These are phyloP conservation scores for Calyptomena viridis DNA, from an alignment of 2,113 vertebrate species.

Conservation along the genomic window DNA sequence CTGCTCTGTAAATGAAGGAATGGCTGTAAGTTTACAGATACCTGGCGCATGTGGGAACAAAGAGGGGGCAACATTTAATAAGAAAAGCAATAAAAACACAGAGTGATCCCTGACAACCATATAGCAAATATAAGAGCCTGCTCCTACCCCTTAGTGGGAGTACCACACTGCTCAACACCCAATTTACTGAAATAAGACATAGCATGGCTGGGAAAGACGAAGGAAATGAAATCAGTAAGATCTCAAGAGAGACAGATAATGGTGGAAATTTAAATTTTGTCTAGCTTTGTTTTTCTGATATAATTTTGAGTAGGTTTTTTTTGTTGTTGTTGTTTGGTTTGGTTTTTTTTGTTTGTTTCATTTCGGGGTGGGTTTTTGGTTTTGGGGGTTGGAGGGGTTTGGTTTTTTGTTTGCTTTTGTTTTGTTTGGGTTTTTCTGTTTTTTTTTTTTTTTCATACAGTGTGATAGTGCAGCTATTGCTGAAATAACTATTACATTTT, in stretches of 20 bases:
- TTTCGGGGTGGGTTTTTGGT: too few species aligned
- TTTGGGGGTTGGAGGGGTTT: too few species aligned
- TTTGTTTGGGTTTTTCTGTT: background rate
- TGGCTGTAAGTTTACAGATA: background rate
- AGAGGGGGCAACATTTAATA: background rate
- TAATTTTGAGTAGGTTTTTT: background rate
- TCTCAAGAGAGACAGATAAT: background rate
- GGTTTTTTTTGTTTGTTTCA: too few species aligned
- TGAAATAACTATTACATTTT: background rate
- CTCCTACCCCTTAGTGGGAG: background rate
- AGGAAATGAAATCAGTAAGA: background rate
- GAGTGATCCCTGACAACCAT: background rate
- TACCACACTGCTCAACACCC: background rate
- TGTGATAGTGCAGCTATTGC: background rate
- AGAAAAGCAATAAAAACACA: background rate
- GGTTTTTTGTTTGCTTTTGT: too few species aligned
- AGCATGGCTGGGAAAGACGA: background rate
- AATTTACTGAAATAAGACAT: background rate
- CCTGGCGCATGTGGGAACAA: background rate
- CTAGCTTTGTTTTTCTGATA: background rate
- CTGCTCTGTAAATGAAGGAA: slow-evolving; percentile 1
- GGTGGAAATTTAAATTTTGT: background rate
- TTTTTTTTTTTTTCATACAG: background rate
- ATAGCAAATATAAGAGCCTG: background rate
- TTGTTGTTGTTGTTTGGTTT: too few species aligned